These are phyloP conservation scores for Nothoprocta pentlandii DNA, from an alignment of 2,113 vertebrate species.

Conservation along the genomic window DNA sequence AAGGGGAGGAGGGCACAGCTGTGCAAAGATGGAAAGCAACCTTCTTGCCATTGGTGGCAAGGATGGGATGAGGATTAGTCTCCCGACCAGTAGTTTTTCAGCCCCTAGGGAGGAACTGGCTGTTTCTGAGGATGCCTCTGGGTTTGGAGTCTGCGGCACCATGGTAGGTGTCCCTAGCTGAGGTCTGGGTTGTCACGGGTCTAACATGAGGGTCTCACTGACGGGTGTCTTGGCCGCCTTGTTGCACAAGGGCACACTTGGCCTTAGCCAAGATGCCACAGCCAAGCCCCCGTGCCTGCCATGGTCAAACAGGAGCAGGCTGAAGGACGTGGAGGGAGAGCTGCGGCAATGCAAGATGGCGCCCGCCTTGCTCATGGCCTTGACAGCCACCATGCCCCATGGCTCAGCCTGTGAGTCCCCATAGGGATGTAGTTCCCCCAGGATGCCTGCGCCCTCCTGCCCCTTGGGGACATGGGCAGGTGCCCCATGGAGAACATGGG, in stretches of 20 bases:
- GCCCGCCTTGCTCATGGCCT: fast-evolving
- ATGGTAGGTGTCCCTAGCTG: neutral
- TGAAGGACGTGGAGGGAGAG: neutral
- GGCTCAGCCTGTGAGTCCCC: neutral
- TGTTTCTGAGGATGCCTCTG: neutral
- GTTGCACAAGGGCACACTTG: neutral
- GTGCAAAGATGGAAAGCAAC: neutral
- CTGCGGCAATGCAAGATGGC: neutral
- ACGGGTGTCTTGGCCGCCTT: no score
- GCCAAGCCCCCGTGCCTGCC: neutral
- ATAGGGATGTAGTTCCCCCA: fast-evolving
- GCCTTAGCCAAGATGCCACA: neutral
- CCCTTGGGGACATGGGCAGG: neutral
- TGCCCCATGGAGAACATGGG: no score
- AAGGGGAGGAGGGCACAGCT: neutral
- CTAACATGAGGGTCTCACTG: no score
- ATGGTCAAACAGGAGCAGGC: neutral
- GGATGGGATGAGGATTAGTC: no score
- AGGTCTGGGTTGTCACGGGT: no score
- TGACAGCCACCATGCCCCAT: neutral
- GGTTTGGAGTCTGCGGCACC: no score
- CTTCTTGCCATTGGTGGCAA: no score
- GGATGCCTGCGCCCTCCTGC: neutral
- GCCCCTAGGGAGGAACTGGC: no score
- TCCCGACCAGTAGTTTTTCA: neutral